Conservation (phyloP, 1,140 invertebrate genomes). For the Drosophila sucinea region DNA sequence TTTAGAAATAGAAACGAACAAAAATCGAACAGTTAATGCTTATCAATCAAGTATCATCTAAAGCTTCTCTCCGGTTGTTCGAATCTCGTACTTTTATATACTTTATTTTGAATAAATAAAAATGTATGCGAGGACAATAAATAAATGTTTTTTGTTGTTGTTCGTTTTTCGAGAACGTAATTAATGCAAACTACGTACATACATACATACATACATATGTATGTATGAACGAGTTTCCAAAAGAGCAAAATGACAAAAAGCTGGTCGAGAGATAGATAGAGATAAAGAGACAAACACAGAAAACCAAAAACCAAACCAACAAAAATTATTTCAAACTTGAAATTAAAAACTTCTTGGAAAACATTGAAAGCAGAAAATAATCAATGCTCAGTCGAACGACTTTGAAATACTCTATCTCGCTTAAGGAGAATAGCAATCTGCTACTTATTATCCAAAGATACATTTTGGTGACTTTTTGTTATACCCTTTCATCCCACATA, state of each 20-base stretch:
- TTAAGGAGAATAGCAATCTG: no score
- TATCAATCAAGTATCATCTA: slow-evolving; percentile 14
- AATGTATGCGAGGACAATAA: background rate
- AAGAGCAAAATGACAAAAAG: background rate
- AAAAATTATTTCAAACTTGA: slow-evolving; percentile 52
- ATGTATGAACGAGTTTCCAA: no score
- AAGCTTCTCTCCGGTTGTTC: background rate
- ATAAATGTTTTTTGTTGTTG: slow-evolving; percentile 10
- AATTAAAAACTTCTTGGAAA: slow-evolving; percentile 62
- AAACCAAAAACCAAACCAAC: slow-evolving; percentile 29
- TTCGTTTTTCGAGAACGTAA: slow-evolving; percentile 52
- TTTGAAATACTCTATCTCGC: background rate
- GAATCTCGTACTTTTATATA: background rate
- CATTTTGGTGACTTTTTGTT: no score
- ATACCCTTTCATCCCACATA: no score
- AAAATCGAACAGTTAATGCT: slow-evolving; percentile 2
- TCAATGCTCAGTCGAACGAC: background rate
- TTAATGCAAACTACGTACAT: slow-evolving; percentile 65
- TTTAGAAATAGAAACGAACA: no score
- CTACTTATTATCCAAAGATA: no score
- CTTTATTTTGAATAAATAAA: background rate
- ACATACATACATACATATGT: no score
- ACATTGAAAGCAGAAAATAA: slow-evolving; percentile 26
- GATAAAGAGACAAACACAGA: slow-evolving; percentile 27
- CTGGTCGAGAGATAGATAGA: slow-evolving; percentile 1